Evolutionary conservation across 1,140 invertebrate species (phyloP).

Genomic region (Macrotrachela quadricornifera): DNA sequence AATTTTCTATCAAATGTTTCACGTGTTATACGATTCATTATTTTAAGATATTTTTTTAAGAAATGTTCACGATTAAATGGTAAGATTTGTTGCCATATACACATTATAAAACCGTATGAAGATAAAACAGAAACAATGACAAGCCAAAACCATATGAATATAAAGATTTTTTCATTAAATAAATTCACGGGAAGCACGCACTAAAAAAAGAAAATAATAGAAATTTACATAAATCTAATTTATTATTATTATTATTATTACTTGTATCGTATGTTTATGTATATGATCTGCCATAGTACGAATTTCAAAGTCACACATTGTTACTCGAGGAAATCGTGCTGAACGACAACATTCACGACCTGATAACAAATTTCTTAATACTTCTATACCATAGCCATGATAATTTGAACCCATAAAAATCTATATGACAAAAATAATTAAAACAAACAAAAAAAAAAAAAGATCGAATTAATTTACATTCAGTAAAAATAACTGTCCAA

Average conservation of each 20-base stretch:
- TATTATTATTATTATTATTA: no score
- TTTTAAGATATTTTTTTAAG: constrained; percentile 27
- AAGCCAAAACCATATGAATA: constrained; percentile 38
- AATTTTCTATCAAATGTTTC: constrained; percentile 19
- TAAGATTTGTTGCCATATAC: constrained; percentile 18
- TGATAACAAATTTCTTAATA: constrained; percentile 10
- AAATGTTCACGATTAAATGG: constrained; percentile 21
- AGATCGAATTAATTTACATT: constrained; percentile 14
- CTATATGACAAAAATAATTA: neutral
- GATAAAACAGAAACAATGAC: constrained; percentile 33
- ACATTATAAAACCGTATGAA: constrained; percentile 24
- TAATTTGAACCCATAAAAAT: constrained; percentile 16
- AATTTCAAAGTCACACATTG: constrained; percentile 36
- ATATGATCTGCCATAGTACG: constrained; percentile 31
- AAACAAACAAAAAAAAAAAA: neutral
- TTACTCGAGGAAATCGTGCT: constrained; percentile 33
- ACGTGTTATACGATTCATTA: constrained; percentile 22
- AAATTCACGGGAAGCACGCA: constrained; percentile 37
- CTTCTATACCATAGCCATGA: constrained; percentile 12
- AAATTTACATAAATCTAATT: no score
- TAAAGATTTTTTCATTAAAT: constrained; percentile 38
- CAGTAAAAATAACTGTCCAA: constrained; percentile 35
- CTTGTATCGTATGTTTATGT: constrained; percentile 33
- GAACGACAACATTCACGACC: constrained; percentile 15
- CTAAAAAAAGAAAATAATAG: constrained; percentile 16